Percentiles rank a stretch among this genome's conserved stretches.
Conservation (phyloP, 2,888 invertebrate genomes). For the Idaea dimidiata region DNA sequence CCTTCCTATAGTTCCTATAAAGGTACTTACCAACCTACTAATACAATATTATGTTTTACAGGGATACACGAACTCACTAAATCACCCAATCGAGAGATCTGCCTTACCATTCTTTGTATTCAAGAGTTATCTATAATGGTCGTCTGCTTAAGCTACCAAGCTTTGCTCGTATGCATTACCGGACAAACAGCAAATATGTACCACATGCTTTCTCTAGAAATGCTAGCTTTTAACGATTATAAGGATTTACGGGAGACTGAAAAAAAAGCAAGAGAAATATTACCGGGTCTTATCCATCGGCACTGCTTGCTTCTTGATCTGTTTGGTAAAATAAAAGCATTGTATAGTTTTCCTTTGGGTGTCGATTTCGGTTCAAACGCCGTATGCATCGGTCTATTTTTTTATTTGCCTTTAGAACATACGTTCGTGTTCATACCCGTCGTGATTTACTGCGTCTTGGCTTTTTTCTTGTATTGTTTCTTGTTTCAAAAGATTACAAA, state of each 20-base stretch:
- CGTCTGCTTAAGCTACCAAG: constrained; percentile 57
- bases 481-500: constrained; percentile 60
- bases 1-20: too few relatives aligned
- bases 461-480: constrained; percentile 65
- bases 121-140: constrained; percentile 49
- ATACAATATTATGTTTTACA: constrained; percentile 32
- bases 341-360: constrained; percentile 62
- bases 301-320: constrained; percentile 48
- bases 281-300: constrained; percentile 45
- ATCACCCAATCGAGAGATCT: constrained; percentile 53
- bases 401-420: constrained; percentile 52
- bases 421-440: constrained; percentile 57
- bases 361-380: constrained; percentile 62
- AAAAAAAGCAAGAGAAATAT: constrained; percentile 39
- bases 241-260: constrained; percentile 21
- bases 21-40: neutral
- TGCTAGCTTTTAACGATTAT: constrained; percentile 41
- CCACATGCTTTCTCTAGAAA: constrained; percentile 52
- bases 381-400: constrained; percentile 56
- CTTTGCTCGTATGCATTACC: constrained; percentile 53
- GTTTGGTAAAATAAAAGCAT: constrained; percentile 43
- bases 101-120: constrained; percentile 38
- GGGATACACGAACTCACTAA: constrained; percentile 52
- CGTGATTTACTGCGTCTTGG: constrained; percentile 53
- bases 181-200: constrained; percentile 61